phyloP scores from a whole-genome alignment of 2,113 vertebrate species.

The Rutilus rutilus region DNA sequence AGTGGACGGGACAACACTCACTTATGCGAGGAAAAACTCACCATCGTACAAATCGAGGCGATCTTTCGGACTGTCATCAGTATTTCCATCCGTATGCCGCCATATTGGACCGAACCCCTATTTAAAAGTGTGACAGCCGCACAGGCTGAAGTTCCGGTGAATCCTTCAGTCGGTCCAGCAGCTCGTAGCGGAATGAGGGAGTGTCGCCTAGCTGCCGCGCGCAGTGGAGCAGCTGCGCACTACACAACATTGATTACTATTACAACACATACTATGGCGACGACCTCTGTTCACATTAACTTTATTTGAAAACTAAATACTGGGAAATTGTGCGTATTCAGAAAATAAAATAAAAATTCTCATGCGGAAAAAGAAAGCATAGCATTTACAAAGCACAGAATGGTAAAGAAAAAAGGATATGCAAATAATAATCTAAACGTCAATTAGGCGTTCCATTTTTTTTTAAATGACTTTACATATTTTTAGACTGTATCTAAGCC shows the following conservation, averaged over 20 bases:
- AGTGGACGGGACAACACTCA: slow-evolving; percentile 5
- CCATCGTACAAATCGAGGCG: slow-evolving; percentile 96
- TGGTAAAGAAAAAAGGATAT: not conserved
- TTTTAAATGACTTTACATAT: not conserved
- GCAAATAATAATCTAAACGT: not conserved
- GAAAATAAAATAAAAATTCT: too few species aligned
- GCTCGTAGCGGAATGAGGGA: slow-evolving; percentile 58
- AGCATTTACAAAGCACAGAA: not conserved
- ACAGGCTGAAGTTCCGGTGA: slow-evolving; percentile 73
- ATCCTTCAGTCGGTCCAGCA: slow-evolving; percentile 59
- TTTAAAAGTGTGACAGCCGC: slow-evolving; percentile 72
- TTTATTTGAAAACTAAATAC: not conserved
- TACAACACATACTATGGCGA: not conserved
- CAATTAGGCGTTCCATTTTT: not conserved
- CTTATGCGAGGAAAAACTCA: slow-evolving; percentile 60
- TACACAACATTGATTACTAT: not conserved
- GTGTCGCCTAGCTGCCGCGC: slow-evolving; percentile 53
- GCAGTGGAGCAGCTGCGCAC: slow-evolving; percentile 23
- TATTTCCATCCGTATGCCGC: slow-evolving; percentile 86
- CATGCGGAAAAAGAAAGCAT: not conserved
- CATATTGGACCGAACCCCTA: slow-evolving; percentile 82
- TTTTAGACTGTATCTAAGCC: not conserved
- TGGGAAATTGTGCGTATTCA: too few species aligned
- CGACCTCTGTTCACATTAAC: not conserved
- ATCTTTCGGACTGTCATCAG: slow-evolving; percentile 95